Percentiles rank a stretch among this genome's conserved stretches.
Conservation (phyloP, 2,797 vertebrate genomes). For the Gambusia yucatana region DNA sequence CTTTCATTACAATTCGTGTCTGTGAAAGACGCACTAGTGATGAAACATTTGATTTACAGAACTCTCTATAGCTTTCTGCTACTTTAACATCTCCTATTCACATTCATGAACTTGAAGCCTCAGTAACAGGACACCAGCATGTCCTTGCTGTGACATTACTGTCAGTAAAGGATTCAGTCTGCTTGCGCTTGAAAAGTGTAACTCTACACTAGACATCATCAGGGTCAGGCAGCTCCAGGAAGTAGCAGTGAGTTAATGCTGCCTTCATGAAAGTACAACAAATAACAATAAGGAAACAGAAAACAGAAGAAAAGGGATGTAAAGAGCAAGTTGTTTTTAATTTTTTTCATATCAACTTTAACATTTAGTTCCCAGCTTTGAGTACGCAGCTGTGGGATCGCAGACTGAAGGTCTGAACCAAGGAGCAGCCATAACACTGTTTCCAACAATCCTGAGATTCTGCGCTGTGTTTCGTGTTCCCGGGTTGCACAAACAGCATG, state of each 20-base stretch:
- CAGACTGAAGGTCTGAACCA: slow-evolving; percentile 5
- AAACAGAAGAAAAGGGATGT: background rate
- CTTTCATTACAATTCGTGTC: background rate
- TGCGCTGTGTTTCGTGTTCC: slow-evolving; percentile 13
- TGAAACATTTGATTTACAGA: background rate
- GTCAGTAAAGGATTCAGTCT: slow-evolving; percentile 35
- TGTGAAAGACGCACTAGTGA: background rate
- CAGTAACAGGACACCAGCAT: slow-evolving; percentile 29
- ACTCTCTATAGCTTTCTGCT: background rate
- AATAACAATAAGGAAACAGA: background rate
- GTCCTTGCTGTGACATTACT: slow-evolving; percentile 55
- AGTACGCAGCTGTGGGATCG: slow-evolving; percentile 22
- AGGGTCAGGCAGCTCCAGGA: slow-evolving; percentile 13
- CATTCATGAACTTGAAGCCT: slow-evolving; percentile 1
- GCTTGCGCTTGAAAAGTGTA: slow-evolving; percentile 37
- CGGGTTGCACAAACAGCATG: slow-evolving; percentile 21
- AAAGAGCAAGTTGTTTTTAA: background rate
- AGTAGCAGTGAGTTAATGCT: slow-evolving; percentile 1
- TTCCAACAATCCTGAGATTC: background rate
- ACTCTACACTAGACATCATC: slow-evolving; percentile 36
- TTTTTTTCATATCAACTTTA: background rate
- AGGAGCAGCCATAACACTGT: background rate
- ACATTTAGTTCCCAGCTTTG: slow-evolving; percentile 1
- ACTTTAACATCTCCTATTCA: slow-evolving; percentile 10
- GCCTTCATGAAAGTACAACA: background rate